A percentile compares a stretch with the other conserved stretches of the same genome.
phyloP scores from a whole-genome alignment of 2,797 vertebrate species.

The Eremophila alpestris region DNA sequence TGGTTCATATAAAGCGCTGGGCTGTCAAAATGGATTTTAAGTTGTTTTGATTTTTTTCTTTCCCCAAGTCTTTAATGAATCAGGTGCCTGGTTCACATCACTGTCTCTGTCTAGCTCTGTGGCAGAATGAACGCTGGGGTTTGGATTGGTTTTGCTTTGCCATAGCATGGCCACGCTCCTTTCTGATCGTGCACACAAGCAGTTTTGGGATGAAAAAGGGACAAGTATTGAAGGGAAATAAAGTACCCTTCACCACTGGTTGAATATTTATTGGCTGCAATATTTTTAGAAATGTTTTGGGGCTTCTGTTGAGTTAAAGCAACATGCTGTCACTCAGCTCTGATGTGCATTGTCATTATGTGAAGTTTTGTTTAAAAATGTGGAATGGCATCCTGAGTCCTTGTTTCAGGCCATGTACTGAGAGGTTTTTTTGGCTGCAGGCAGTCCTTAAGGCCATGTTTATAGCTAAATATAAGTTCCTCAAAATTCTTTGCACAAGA shows the following conservation, averaged over 20 bases:
- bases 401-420: neutral
- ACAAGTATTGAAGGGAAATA: neutral
- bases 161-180: neutral
- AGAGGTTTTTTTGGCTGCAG: neutral
- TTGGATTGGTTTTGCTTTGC: neutral
- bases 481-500: slow-evolving; percentile 27
- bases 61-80: neutral
- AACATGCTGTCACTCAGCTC: neutral
- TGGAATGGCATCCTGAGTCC: neutral
- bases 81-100: neutral
- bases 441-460: slow-evolving; percentile 41
- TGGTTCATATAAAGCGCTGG: neutral
- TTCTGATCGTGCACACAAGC: accelerated
- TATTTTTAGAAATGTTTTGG: slow-evolving; percentile 31
- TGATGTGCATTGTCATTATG: neutral
- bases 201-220: neutral
- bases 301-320: slow-evolving; percentile 24
- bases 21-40: neutral
- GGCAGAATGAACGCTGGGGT: accelerated
- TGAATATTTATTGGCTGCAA: neutral
- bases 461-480: slow-evolving; percentile 53
- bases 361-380: slow-evolving; percentile 52
- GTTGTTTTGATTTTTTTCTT: neutral
- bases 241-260: neutral
- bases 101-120: neutral